phyloP scores from a whole-genome alignment of 2,888 invertebrate genomes.

The Electrophaes corylata region DNA sequence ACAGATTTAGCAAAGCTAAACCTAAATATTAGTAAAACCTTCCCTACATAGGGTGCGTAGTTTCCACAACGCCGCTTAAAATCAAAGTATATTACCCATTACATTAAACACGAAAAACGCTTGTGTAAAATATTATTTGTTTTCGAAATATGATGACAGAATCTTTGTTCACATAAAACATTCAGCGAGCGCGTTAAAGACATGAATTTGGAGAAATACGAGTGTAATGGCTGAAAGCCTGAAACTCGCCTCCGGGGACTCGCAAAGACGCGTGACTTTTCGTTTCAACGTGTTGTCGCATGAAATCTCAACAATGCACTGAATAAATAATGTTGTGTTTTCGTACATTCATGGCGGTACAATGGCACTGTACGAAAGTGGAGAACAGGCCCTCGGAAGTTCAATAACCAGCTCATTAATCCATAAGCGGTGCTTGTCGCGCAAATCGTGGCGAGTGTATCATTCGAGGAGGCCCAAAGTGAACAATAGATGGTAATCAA shows the following conservation, averaged over 20 bases:
- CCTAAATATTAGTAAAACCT: conserved; percentile 11
- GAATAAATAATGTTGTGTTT: conserved; percentile 24
- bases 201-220: conserved; percentile 39
- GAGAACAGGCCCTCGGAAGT: conserved; percentile 42
- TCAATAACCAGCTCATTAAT: conserved; percentile 62
- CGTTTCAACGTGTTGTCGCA: conserved; percentile 34
- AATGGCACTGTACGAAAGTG: conserved; percentile 39
- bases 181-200: conserved; percentile 32
- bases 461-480: conserved; percentile 72
- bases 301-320: conserved; percentile 39
- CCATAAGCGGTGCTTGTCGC: conserved; percentile 63
- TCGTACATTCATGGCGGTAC: conserved; percentile 19
- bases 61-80: conserved; percentile 28
- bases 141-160: conserved; percentile 30
- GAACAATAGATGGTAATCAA: conserved; percentile 81
- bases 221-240: conserved; percentile 41
- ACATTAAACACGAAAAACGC: conserved; percentile 6
- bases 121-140: conserved; percentile 20
- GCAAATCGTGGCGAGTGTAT: conserved; percentile 74
- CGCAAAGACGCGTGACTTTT: conserved; percentile 40
- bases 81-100: conserved; percentile 22
- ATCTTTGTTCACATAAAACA: conserved; percentile 41
- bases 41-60: conserved; percentile 12
- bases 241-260: conserved; percentile 41
- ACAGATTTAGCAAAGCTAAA: conserved; percentile 22